Base-by-base conservation (phyloP, 2,888 invertebrate species). In the Drosophila flavopinicola region DNA sequence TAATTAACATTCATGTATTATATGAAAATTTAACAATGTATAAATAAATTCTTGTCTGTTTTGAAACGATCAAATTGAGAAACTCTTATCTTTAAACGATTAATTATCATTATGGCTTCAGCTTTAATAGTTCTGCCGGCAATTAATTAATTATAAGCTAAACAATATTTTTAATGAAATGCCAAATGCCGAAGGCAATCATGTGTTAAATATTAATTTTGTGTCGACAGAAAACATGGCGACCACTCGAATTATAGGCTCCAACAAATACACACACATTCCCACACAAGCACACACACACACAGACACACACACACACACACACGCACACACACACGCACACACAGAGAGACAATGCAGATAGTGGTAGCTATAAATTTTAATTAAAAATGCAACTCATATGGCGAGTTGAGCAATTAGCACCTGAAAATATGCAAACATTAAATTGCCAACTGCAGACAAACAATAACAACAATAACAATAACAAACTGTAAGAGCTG, bases 401-500 rank as follows among this genome's bases (percentile, higher is more conserved):
- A 88, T 90, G 90, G 85, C 80, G 82, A 88, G 88, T 79, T 87
- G 90, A 90, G 75, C 90, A 89, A 90, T 89, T 89, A 89, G 89
- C 90, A 89, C 89, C 90, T 90, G 90, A 88, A 90, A 89, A 89
- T 89, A 89, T 89, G 89, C 88, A 90, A 87, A 89, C 90, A 89
- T 89, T 90, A 90, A 89, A 83, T 88, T 84, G 78, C 74, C 85
- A 69, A 68, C 77, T 70, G 72, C 82, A 75, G 78, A 70, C 73
- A 39, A 49, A 15, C 57, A 33, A 29, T 56, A 61, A 35, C 10
- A 73, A 33, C 49, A 61, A 48, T 10, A 45, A 27, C 38, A 58
- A 42, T 48, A 71, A 60, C 65, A 58, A 66, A 37, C 33, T 53
- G 38, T 10, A 30, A 33, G 17, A 32, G 41, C 20, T 33, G 17